Evolutionary conservation across 2,113 vertebrate genomes (phyloP).

Genomic region (Proteles cristata): DNA sequence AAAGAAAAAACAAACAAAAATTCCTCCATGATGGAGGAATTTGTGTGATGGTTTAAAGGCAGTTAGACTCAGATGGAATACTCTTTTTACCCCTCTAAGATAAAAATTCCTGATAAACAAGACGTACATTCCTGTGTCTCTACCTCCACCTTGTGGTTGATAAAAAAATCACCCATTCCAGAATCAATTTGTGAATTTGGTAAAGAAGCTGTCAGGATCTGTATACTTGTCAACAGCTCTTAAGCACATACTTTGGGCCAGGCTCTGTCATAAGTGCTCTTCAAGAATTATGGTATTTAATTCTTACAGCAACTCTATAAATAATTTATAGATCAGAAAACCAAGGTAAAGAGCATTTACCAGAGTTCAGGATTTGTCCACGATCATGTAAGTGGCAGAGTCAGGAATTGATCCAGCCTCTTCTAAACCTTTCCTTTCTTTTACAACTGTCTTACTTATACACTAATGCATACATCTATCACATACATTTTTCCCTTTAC

Average conservation of each 20-base stretch:
- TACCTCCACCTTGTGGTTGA: constrained; percentile 63
- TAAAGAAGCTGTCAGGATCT: not conserved
- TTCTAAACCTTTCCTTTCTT: not conserved
- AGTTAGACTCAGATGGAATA: constrained; percentile 9
- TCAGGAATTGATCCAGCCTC: not conserved
- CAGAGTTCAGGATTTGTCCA: not conserved
- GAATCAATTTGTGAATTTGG: not conserved
- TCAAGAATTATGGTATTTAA: not conserved
- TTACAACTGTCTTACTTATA: constrained; percentile 15
- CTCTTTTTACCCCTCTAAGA: not conserved
- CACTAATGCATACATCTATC: not conserved
- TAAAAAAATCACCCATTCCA: constrained; percentile 20
- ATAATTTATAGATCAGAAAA: constrained; percentile 29
- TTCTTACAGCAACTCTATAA: not conserved
- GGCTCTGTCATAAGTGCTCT: not conserved
- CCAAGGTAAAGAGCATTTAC: constrained; percentile 31
- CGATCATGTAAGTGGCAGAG: not conserved
- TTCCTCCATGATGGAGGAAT: not conserved
- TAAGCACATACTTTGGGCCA: not conserved
- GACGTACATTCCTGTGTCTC: constrained; percentile 32
- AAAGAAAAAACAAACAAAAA: not conserved
- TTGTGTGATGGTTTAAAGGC: not conserved
- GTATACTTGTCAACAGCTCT: not conserved
- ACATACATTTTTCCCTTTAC: not conserved
- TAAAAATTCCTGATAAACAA: not conserved